These are phyloP conservation scores for Synanthedon andrenaeformis DNA, from an alignment of 2,888 invertebrate species.

Conservation along the genomic window DNA sequence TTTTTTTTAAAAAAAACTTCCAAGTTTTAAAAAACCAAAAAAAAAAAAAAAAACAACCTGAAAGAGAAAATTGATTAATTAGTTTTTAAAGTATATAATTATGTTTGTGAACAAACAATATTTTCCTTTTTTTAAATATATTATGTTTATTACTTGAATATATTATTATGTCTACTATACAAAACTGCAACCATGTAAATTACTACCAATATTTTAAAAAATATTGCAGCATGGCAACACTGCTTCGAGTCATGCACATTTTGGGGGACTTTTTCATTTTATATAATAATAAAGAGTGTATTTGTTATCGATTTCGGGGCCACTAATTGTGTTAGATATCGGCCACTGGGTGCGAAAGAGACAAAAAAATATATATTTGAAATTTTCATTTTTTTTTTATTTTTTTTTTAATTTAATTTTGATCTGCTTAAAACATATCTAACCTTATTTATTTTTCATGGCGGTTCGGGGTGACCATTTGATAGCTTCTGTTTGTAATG, in stretches of 20 bases:
- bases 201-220: slow-evolving; percentile 2
- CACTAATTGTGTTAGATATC: neutral
- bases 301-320: neutral
- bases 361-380: neutral
- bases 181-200: too few species aligned
- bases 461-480: slow-evolving; percentile 38
- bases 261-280: slow-evolving; percentile 10
- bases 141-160: too few species aligned
- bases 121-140: too few species aligned
- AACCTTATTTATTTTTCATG: slow-evolving; percentile 44
- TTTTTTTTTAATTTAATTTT: slow-evolving; percentile 9
- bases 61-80: slow-evolving; percentile 16
- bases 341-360: neutral
- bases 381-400: neutral
- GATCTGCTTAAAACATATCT: slow-evolving; percentile 46
- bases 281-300: slow-evolving; percentile 16
- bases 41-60: slow-evolving; percentile 11
- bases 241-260: slow-evolving; percentile 20
- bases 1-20: neutral
- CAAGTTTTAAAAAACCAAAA: neutral
- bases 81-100: neutral
- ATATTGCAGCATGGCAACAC: slow-evolving; percentile 14
- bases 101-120: neutral
- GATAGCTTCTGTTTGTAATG: slow-evolving; percentile 18
- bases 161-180: too few species aligned